Evolutionary conservation across 2,888 invertebrate species (phyloP).

Genomic region (Standfussiana lucernea): DNA sequence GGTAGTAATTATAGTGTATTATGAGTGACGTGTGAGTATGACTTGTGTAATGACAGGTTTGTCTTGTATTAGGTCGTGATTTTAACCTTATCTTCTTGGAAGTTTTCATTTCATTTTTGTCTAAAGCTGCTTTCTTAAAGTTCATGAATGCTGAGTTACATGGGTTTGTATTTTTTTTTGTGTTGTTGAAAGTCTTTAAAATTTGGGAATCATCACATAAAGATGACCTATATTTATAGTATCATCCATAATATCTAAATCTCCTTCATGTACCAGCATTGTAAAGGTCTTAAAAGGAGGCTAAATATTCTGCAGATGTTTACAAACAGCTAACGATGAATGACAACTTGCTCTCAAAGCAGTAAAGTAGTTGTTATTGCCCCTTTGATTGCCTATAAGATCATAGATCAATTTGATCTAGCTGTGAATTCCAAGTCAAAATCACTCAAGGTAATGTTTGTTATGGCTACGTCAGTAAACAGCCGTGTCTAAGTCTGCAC

Average conservation of each 20-base stretch:
- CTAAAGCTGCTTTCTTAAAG: background rate
- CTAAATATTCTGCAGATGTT: constrained; percentile 2
- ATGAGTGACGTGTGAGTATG: background rate
- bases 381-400: constrained; percentile 28
- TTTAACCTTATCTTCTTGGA: constrained; percentile 21
- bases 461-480: constrained; percentile 50
- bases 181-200: background rate
- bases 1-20: constrained; percentile 41
- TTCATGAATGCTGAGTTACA: background rate
- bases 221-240: background rate
- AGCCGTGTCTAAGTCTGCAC: constrained; percentile 41
- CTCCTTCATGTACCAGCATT: background rate
- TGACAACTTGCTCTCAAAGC: constrained; percentile 29
- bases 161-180: background rate
- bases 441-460: constrained; percentile 57
- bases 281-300: background rate
- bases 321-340: constrained; percentile 32
- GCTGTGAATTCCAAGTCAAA: constrained; percentile 40
- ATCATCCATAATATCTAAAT: background rate
- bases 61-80: constrained; percentile 9
- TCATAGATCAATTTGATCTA: constrained; percentile 41
- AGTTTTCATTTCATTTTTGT: constrained; percentile 5
- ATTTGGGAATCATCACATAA: background rate
- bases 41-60: constrained; percentile 21
- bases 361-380: constrained; percentile 30